Conservation (phyloP, 2,113 vertebrate species). For the Psophia crepitans region DNA sequence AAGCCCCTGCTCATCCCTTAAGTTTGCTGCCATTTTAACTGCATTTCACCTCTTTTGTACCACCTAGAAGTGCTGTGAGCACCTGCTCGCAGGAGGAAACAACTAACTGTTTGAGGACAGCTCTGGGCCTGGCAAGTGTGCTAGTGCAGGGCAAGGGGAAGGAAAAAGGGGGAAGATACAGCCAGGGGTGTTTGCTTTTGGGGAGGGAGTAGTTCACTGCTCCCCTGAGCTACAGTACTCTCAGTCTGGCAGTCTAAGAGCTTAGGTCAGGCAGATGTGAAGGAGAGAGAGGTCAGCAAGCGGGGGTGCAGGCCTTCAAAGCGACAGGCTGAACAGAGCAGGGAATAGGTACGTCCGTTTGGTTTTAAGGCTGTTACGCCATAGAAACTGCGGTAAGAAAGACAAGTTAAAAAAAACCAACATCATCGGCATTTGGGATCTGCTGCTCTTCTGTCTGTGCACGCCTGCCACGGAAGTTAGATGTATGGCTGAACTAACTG, state of each 20-base stretch:
- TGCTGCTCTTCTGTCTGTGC: not conserved
- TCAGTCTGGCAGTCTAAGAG: not conserved
- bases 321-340: not conserved
- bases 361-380: not conserved
- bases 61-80: not conserved
- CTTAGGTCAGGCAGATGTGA: not conserved
- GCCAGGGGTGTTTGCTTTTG: not conserved
- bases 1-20: not conserved
- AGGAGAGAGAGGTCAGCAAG: not conserved
- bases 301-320: rapidly evolving
- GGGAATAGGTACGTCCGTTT: rapidly evolving
- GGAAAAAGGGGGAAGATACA: rapidly evolving
- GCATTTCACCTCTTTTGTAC: not conserved
- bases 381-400: not conserved
- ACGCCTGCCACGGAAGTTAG: not conserved
- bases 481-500: not conserved
- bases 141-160: not conserved
- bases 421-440: too few relatives aligned
- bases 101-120: not conserved
- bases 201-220: not conserved
- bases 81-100: not conserved
- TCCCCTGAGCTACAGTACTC: not conserved
- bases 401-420: not conserved
- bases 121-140: not conserved
- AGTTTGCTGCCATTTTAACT: not conserved